Evolutionary conservation across 1,140 invertebrate species (phyloP).

Genomic region (Wasmannia auropunctata): DNA sequence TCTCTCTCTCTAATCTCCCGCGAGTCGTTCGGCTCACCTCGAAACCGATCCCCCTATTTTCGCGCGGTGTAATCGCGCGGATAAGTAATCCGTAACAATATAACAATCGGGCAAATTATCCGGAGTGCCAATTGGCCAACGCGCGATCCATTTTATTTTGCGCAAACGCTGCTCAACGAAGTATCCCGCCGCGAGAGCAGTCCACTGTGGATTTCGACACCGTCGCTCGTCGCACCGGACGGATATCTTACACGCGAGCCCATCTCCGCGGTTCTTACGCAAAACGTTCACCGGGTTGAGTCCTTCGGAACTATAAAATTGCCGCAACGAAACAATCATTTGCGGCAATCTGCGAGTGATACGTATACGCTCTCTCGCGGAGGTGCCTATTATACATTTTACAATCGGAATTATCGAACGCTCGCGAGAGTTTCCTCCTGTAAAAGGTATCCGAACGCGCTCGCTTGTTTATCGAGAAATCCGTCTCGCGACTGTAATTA

Average conservation of each 20-base stretch:
- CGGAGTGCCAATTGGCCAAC: not conserved
- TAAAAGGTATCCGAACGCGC: not conserved
- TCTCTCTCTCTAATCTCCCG: not conserved
- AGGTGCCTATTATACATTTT: not conserved
- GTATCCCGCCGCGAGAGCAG: not conserved
- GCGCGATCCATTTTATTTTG: slow-evolving; percentile 17
- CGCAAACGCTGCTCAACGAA: slow-evolving; percentile 31
- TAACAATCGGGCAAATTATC: slow-evolving; percentile 20
- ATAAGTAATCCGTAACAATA: slow-evolving; percentile 9
- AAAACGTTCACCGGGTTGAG: slow-evolving; percentile 5
- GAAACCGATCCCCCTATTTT: not conserved
- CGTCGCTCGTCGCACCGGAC: not conserved
- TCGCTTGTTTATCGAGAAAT: not conserved
- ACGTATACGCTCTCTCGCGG: not conserved
- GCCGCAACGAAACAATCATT: slow-evolving; percentile 19
- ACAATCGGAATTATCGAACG: slow-evolving; percentile 19
- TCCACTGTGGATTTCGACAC: slow-evolving; percentile 24
- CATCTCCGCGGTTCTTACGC: slow-evolving; percentile 16
- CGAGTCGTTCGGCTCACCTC: not conserved
- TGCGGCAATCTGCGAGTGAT: not conserved
- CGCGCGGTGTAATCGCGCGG: not conserved
- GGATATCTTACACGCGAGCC: slow-evolving; percentile 4
- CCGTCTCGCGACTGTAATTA: not conserved
- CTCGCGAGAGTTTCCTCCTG: not conserved
- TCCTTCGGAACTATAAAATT: slow-evolving; percentile 26